A percentile compares a stretch with the other conserved stretches of the same genome.
Conservation (phyloP, 2,113 vertebrate species). For the Ariopsis seemanni region DNA sequence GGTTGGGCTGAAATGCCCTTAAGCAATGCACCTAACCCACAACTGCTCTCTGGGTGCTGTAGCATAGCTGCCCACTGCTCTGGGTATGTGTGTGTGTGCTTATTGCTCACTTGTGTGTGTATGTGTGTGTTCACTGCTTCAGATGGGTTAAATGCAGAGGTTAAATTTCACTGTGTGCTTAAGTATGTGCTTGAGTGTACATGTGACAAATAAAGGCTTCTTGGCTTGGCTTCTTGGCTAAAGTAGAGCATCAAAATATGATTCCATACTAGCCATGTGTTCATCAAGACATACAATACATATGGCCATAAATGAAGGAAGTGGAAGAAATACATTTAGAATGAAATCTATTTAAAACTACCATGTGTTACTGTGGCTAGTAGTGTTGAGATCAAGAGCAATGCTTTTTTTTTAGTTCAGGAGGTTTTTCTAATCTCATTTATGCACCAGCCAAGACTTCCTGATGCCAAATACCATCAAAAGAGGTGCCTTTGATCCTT, state of each 20-base stretch:
- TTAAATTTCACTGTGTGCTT: too few species aligned
- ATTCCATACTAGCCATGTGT: background rate
- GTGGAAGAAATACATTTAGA: constrained; percentile 10
- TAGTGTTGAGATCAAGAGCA: constrained; percentile 66
- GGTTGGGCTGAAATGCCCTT: too few species aligned
- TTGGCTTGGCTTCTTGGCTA: too few species aligned
- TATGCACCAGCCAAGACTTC: constrained; percentile 69
- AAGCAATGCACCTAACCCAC: too few species aligned
- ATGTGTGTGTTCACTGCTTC: too few species aligned
- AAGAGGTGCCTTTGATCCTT: constrained; percentile 71
- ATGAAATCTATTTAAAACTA: constrained; percentile 13
- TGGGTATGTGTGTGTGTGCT: too few species aligned
- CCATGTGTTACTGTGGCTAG: constrained; percentile 28
- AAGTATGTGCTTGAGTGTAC: too few species aligned
- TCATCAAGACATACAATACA: background rate
- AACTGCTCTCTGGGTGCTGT: too few species aligned
- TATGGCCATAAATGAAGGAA: constrained; percentile 16
- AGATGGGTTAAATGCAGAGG: too few species aligned
- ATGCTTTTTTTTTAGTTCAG: constrained; percentile 57
- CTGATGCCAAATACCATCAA: constrained; percentile 73
- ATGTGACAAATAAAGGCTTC: too few species aligned
- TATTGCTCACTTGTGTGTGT: too few species aligned
- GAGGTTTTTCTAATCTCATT: constrained; percentile 65
- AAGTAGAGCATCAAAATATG: background rate
- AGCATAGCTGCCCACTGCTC: too few species aligned